Conservation (phyloP, 2,113 vertebrate species). For the Tachysurus vachellii region DNA sequence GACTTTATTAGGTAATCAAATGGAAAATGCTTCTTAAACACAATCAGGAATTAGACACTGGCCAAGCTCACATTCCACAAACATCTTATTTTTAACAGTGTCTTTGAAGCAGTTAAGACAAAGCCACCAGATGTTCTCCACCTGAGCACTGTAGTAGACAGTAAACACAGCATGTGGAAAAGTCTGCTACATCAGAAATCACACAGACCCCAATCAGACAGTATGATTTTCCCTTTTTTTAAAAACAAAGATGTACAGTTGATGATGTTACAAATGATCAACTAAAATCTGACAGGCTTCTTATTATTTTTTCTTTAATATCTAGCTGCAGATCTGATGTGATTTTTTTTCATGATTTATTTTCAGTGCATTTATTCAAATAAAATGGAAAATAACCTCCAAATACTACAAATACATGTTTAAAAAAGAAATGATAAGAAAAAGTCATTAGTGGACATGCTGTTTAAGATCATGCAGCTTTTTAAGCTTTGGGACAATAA, state of each 20-base stretch:
- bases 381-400: not conserved
- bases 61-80: conserved; percentile 67
- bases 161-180: conserved; percentile 26
- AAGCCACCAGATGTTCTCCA: conserved; percentile 41
- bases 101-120: conserved; percentile 64
- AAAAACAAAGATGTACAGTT: conserved; percentile 7
- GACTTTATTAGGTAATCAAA: conserved; percentile 80
- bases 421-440: not conserved
- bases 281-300: not conserved
- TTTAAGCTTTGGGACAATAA: not conserved
- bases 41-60: conserved; percentile 70
- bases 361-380: not conserved
- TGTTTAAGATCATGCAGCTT: not conserved
- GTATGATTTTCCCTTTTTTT: not conserved
- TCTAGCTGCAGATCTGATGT: not conserved
- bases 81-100: conserved; percentile 66
- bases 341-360: not conserved
- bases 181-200: conserved; percentile 38
- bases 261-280: not conserved
- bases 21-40: conserved; percentile 73
- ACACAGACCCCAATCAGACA: not conserved
- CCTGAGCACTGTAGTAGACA: conserved; percentile 8
- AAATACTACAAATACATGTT: not conserved
- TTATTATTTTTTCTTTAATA: not conserved
- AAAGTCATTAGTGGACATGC: not conserved